Base-by-base conservation (phyloP, 23 tunicate species). In the Corella eumyota region DNA sequence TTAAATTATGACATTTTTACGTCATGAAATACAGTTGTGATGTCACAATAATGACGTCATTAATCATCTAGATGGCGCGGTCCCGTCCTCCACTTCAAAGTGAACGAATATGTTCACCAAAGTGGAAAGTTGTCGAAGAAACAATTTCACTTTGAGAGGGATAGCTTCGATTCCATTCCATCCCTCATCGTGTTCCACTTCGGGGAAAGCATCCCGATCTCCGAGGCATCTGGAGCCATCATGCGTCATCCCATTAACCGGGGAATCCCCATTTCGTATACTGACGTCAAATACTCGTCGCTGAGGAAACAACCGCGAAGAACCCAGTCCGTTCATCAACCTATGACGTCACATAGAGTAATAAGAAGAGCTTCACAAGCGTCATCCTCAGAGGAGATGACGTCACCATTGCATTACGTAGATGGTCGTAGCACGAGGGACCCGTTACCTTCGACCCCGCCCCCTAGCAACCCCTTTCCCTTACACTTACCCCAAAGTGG, bases 21-120 rank as follows among this genome's bases (percentile, higher is more conserved):
- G n/a, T n/a, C n/a, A n/a, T n/a, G n/a, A n/a, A n/a, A n/a, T n/a
- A n/a, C n/a, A n/a, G n/a, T n/a, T n/a, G n/a, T n/a, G n/a, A n/a
- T n/a, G n/a, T n/a, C n/a, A n/a, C n/a, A n/a, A n/a, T n/a, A n/a
- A n/a, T n/a, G n/a, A n/a, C n/a, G n/a, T n/a, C n/a, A n/a, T n/a
- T n/a, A n/a, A n/a, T n/a, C n/a, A n/a, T n/a, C n/a, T n/a, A 85
- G 95, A 40, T 77, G 83, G 92, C 30, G 55, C 26, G 75, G 67
- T 32, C 31, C 70, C 15, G 35, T 52, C 20, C 67, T 69, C 32
- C 85, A 85, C 64, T 85, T 85, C 58, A 85, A 70, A 58, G 77
- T 85, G 65, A 70, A 70, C 64, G 49, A 66, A 48, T 20, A 15
- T 13, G 23, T 32, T 0, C 51, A 40, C 19, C 68, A 58, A 22